Conservation (phyloP, 2,888 invertebrate species). For the Seira ritae region DNA sequence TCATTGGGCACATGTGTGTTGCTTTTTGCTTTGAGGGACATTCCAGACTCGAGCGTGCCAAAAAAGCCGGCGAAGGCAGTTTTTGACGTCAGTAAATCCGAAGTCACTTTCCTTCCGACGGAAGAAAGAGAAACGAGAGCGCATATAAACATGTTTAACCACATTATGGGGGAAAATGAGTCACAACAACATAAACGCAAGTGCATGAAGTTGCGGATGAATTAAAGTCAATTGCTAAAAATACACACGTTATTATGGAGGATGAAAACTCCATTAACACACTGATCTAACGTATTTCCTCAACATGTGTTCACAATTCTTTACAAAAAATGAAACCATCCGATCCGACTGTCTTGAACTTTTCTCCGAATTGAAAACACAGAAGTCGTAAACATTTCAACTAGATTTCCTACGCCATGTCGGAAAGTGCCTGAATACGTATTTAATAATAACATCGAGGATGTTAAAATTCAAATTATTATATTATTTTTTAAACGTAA, state of each 20-base stretch:
- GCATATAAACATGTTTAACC: background rate
- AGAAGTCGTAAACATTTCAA: constrained; percentile 26
- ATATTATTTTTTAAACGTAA: background rate
- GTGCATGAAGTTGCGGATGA: constrained; percentile 5
- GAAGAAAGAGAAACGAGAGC: background rate
- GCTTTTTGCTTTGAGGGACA: constrained; percentile 31
- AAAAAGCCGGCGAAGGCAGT: constrained; percentile 41
- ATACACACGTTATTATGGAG: background rate
- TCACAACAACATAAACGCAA: background rate
- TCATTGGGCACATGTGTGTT: too few relatives aligned
- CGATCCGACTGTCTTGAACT: too few relatives aligned
- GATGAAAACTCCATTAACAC: constrained; percentile 18
- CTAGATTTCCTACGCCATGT: background rate
- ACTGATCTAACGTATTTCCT: constrained; percentile 17
- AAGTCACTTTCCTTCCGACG: constrained; percentile 6
- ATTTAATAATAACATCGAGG: background rate
- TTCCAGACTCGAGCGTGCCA: constrained; percentile 42
- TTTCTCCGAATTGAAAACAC: constrained; percentile 16
- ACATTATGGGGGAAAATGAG: background rate
- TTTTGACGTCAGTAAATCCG: constrained; percentile 29
- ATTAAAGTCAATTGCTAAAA: background rate
- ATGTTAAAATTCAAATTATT: too few relatives aligned
- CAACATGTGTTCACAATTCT: constrained; percentile 38
- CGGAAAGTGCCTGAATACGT: background rate
- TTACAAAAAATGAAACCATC: too few relatives aligned